These are phyloP conservation scores for Lacerta bilineata DNA, from an alignment of 2,797 vertebrate genomes.

Conservation along the genomic window DNA sequence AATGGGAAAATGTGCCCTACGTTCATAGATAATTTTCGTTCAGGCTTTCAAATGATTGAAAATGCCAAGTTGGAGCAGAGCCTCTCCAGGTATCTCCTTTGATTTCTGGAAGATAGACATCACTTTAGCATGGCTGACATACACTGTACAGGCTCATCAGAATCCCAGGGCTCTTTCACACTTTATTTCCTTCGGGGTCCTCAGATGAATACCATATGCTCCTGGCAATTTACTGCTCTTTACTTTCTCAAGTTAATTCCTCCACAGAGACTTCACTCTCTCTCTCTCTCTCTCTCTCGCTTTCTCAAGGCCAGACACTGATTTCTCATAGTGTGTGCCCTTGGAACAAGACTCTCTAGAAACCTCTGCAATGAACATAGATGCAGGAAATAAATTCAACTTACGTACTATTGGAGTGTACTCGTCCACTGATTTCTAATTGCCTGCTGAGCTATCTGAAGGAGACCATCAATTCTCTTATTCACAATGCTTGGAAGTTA, in stretches of 20 bases:
- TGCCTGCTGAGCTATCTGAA: neutral
- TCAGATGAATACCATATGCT: slow-evolving; percentile 80
- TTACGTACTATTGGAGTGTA: slow-evolving; percentile 40
- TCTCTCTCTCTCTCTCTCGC: slow-evolving; percentile 74
- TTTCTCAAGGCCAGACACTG: slow-evolving; percentile 65
- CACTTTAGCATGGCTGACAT: slow-evolving; percentile 49
- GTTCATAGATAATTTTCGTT: neutral
- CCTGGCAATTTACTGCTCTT: slow-evolving; percentile 76
- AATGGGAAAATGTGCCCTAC: neutral
- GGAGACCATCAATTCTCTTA: slow-evolving; percentile 27
- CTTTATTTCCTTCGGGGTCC: slow-evolving; percentile 72
- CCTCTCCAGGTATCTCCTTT: slow-evolving; percentile 23
- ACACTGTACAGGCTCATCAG: slow-evolving; percentile 49
- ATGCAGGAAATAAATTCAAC: slow-evolving; percentile 58
- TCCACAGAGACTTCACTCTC: slow-evolving; percentile 73
- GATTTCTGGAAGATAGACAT: slow-evolving; percentile 14
- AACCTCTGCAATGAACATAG: slow-evolving; percentile 48
- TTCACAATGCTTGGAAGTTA: slow-evolving; percentile 16
- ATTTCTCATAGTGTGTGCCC: slow-evolving; percentile 73
- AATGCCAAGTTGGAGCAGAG: neutral
- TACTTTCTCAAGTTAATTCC: slow-evolving; percentile 77
- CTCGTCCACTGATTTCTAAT: slow-evolving; percentile 32
- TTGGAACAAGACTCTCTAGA: slow-evolving; percentile 60
- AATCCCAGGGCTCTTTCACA: slow-evolving; percentile 64
- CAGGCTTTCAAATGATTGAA: slow-evolving; percentile 14